Base-by-base conservation (phyloP, 2,888 invertebrate genomes). In the Andrena marginata region DNA sequence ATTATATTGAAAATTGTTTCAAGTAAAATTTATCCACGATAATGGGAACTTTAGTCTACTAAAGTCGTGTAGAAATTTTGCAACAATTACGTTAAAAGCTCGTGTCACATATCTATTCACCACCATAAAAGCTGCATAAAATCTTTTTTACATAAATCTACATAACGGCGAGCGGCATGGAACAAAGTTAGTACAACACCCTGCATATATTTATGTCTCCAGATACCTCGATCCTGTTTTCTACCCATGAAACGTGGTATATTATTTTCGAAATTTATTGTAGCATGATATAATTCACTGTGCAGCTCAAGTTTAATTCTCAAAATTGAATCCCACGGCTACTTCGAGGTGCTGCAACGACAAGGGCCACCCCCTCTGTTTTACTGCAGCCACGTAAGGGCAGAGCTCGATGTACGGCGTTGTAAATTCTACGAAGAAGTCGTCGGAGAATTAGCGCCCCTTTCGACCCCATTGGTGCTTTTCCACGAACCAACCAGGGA, bases 251-350 rank as follows among this genome's bases (percentile, higher is more conserved):
- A n/a, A 7, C 48, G 48, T 48, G 65, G 51, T 62, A 35, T 56
- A 82, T 82, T 80, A 64, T 33, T 49, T 51, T 20, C 54, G 0
- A 6, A 33, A 63, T 82, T 82, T 80, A 69, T 72, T 72, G 67
- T 68, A 10, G 65, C 60, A 35, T 70, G 67, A 59, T 65, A 74
- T 84, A 79, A 76, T 79, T 73, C 76, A 79, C 63, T 69, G 71
- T 56, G 76, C 71, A 62, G 71, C 77, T 76, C 74, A 80, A 77
- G 73, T 77, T 80, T 77, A 77, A 85, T 80, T 85, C 72, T 71
- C 62, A 68, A 72, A 85, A 85, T 85, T 75, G 72, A 85, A 80
- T 84, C 54, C 65, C 48, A 13, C 51, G 59, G 72, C 60, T 68
- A 68, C 67, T 82, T 73, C 29, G 67, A 70, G 74, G 35, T 59